Base-by-base conservation (phyloP, 53 echinoderm and acorn worm species). In the Temnopleurus reevesii region DNA sequence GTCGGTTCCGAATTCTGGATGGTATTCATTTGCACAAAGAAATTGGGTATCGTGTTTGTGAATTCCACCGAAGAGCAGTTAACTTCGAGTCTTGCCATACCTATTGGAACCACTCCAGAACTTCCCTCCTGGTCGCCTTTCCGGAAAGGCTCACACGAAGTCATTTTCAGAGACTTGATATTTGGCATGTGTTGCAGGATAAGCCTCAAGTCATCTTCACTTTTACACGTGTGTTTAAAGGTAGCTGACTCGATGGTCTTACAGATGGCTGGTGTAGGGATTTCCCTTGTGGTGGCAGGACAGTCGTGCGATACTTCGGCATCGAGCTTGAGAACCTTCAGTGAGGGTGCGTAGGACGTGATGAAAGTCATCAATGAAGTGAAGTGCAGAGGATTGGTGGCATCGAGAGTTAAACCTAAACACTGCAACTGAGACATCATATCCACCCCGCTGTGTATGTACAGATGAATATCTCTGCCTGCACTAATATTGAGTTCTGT, bases 171-270 rank as follows among this genome's bases (percentile, higher is more conserved):
- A 27, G 86, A 86, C 46, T 44, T 45, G 59, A 33, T 46, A 25
- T 86, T 86, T 0, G 86, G 86, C 43, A 86, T 45, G 30, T 86
- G 60, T 10, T n/a, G 46, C 45, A 86, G 46, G 18, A 86, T 18
- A 24, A 29, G 61, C 5, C 2, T 9, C 24, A 86, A 36, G 12
- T 86, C 86, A 44, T 41, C 46, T 5, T 61, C 61, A 83, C 12
- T 56, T 7, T 56, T 34, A 24, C 83, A 83, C 15, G 18, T 8
- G 55, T 36, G 4, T 34, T 4, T 83, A 1, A 83, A 6, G 2
- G 21, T 54, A 15, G 31, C 35, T 33, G 4, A 34, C 51, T 83
- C 56, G 9, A 83, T 56, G 33, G 33, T 56, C 15, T 54, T 8
- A 56, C 38, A 34, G 8, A 83, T 34, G 5, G 83, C 21, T 56